Evolutionary conservation across 2,113 vertebrate species (phyloP).

Genomic region (Scartelaos histophorus): DNA sequence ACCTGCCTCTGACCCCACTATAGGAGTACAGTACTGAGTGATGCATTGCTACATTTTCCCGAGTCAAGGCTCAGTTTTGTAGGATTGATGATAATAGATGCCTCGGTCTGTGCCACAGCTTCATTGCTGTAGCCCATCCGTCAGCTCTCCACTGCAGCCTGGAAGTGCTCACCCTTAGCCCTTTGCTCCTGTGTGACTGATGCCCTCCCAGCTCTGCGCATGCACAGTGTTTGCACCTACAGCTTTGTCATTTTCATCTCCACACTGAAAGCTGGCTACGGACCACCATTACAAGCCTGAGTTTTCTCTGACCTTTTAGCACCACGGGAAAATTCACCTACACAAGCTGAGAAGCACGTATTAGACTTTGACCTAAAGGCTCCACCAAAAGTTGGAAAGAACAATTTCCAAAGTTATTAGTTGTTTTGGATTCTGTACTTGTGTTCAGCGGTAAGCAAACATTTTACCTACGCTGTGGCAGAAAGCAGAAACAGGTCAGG

Average conservation of each 20-base stretch:
- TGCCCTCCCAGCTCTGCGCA: slow-evolving; percentile 41
- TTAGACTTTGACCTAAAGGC: slow-evolving; percentile 42
- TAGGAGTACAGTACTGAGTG: slow-evolving; percentile 1
- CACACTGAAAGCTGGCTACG: slow-evolving; percentile 35
- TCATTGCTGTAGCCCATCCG: slow-evolving; percentile 54
- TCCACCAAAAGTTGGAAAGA: slow-evolving; percentile 30
- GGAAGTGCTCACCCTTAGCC: slow-evolving; percentile 38
- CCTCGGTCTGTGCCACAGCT: slow-evolving; percentile 34
- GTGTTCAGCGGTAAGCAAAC: slow-evolving; percentile 8
- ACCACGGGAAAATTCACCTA: slow-evolving; percentile 43
- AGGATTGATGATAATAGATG: slow-evolving; percentile 58
- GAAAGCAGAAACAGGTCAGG: background rate
- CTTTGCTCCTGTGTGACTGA: slow-evolving; percentile 48
- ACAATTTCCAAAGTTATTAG: slow-evolving; percentile 46
- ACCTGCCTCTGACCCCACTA: background rate
- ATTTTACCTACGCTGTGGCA: background rate
- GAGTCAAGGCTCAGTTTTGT: slow-evolving; percentile 22
- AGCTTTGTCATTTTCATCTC: slow-evolving; percentile 45
- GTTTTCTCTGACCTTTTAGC: slow-evolving; percentile 47
- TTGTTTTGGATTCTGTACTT: slow-evolving; percentile 5
- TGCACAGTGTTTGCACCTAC: slow-evolving; percentile 41
- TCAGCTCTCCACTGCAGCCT: slow-evolving; percentile 53
- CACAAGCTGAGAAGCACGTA: slow-evolving; percentile 36
- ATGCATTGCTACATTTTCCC: slow-evolving; percentile 6
- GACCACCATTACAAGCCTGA: slow-evolving; percentile 42